A percentile compares a stretch with the other conserved stretches of the same genome.
Evolutionary conservation across 2,888 invertebrate genomes (phyloP).

Genomic region (Phymatocera aterrima): DNA sequence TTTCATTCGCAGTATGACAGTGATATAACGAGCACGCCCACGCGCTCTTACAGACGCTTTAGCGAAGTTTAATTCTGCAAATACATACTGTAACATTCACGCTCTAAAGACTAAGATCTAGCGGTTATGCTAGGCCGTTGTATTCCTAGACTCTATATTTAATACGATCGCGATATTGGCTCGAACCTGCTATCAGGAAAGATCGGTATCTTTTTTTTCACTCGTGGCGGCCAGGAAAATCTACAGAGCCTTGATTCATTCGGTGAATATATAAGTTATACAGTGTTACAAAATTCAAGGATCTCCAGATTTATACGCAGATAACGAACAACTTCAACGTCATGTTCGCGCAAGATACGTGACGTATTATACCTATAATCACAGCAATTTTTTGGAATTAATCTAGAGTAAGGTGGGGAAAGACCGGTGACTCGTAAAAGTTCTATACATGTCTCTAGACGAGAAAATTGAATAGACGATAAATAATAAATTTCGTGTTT

Average conservation of each 20-base stretch:
- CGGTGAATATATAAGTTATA: background rate
- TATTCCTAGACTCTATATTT: background rate
- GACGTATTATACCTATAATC: too few relatives aligned
- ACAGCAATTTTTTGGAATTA: too few relatives aligned
- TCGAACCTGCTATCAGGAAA: background rate
- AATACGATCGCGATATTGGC: background rate
- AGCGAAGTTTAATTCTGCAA: background rate
- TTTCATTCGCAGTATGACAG: background rate
- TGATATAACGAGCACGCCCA: conserved; percentile 22
- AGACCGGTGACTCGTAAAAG: too few relatives aligned
- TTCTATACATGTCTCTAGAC: too few relatives aligned
- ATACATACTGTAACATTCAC: background rate
- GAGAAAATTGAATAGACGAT: too few relatives aligned
- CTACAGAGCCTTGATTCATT: background rate
- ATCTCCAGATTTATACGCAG: too few relatives aligned
- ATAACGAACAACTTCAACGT: too few relatives aligned
- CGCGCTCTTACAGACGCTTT: background rate
- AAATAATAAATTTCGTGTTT: too few relatives aligned
- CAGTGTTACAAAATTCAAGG: too few relatives aligned
- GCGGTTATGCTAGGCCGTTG: background rate
- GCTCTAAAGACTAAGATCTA: conserved; percentile 5
- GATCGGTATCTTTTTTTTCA: background rate
- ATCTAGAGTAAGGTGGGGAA: too few relatives aligned
- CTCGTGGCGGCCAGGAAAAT: background rate
- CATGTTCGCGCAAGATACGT: too few relatives aligned